A percentile compares a stretch with the other conserved stretches of the same genome.
Evolutionary conservation across 2,888 invertebrate species (phyloP).

Genomic region (Iselma pallidipennis): DNA sequence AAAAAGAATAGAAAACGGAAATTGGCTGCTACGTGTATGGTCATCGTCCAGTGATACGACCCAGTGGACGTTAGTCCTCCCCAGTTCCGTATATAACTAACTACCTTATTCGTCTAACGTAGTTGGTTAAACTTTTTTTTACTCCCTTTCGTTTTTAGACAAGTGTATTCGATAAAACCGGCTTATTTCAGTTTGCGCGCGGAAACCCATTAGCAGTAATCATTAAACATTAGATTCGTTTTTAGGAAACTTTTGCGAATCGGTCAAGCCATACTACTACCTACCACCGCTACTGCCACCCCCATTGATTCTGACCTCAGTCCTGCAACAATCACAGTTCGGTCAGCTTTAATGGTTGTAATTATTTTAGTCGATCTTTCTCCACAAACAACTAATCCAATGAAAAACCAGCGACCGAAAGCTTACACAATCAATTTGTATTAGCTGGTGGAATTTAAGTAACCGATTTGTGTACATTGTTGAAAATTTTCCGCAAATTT

Average conservation of each 20-base stretch:
- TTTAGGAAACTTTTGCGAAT: background rate
- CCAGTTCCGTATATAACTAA: conserved; percentile 9
- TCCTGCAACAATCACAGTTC: background rate
- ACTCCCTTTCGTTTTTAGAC: conserved; percentile 1
- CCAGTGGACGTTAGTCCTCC: conserved; percentile 28
- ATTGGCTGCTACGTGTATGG: conserved; percentile 46
- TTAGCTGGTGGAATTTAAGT: background rate
- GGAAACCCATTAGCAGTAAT: conserved; percentile 19
- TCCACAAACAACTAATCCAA: background rate
- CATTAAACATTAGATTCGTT: conserved; percentile 22
- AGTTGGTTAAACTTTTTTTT: conserved; percentile 17
- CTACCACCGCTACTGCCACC: no score
- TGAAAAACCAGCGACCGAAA: background rate
- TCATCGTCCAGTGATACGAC: conserved; percentile 39
- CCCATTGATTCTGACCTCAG: background rate
- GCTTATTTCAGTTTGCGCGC: conserved; percentile 18
- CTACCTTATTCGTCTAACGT: background rate
- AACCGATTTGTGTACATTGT: background rate
- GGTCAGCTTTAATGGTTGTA: conserved; percentile 1
- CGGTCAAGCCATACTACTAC: background rate
- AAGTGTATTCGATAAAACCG: conserved; percentile 24
- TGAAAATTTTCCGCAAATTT: background rate
- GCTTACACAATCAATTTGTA: background rate
- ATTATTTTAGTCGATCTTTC: conserved; percentile 1
- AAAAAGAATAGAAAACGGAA: conserved; percentile 45